Evolutionary conservation across 2,797 vertebrate genomes (phyloP).

Genomic region (Hapalemur alaotrensis): DNA sequence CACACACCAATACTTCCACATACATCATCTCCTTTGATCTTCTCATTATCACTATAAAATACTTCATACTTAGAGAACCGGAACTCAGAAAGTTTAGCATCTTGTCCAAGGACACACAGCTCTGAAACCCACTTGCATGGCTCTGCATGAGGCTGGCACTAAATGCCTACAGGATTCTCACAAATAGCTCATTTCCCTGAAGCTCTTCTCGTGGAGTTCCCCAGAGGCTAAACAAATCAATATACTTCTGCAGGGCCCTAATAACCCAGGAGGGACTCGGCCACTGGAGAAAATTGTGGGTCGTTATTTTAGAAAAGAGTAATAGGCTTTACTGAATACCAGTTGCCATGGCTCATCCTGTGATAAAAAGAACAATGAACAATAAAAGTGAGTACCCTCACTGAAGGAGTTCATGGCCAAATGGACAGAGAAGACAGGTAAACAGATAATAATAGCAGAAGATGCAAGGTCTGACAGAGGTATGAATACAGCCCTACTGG

Average conservation of each 20-base stretch:
- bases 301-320: neutral
- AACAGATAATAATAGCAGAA: neutral
- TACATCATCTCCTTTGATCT: neutral
- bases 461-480: neutral
- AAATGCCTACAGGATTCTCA: neutral
- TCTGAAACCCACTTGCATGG: neutral
- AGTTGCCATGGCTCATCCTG: neutral
- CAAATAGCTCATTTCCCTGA: neutral
- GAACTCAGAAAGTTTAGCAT: neutral
- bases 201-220: neutral
- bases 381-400: neutral
- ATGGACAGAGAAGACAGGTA: neutral
- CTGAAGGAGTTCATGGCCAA: neutral
- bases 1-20: neutral
- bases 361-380: neutral
- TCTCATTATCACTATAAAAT: neutral
- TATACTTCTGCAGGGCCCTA: neutral
- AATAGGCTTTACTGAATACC: neutral
- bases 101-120: neutral
- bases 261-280: neutral
- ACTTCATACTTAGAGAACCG: neutral
- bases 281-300: neutral
- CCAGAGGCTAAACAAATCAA: neutral
- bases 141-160: neutral
- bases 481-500: accelerated